These are phyloP conservation scores for Coleophora flavipennella DNA, from an alignment of 2,888 invertebrate species.

Conservation along the genomic window DNA sequence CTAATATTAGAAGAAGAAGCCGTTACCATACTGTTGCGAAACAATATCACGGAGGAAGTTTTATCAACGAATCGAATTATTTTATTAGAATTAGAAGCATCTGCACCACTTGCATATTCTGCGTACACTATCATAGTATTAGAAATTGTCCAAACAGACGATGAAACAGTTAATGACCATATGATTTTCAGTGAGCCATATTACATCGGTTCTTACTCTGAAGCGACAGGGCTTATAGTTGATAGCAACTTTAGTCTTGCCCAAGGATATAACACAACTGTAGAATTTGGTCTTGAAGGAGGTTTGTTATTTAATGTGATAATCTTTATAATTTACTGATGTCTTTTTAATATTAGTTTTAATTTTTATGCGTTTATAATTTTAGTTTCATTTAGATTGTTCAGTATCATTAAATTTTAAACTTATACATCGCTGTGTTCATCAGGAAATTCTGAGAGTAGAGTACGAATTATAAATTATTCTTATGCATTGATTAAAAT, in stretches of 20 bases:
- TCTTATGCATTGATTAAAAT: too few relatives aligned
- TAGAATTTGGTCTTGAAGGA: conserved; percentile 21
- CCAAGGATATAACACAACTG: conserved; percentile 18
- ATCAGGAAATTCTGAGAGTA: too few relatives aligned
- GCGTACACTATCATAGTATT: conserved; percentile 7
- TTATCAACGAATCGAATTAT: conserved; percentile 22
- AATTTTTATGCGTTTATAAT: too few relatives aligned
- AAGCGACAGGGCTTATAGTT: conserved; percentile 10
- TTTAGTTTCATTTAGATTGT: too few relatives aligned
- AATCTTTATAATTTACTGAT: too few relatives aligned
- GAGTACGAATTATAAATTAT: too few relatives aligned
- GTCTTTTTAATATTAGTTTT: too few relatives aligned
- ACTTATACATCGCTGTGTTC: too few relatives aligned
- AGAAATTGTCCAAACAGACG: neutral
- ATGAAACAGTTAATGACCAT: neutral
- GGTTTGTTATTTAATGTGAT: conserved; percentile 12
- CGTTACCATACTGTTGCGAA: conserved; percentile 14
- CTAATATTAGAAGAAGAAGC: conserved; percentile 8
- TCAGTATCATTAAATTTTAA: too few relatives aligned
- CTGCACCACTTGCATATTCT: conserved; percentile 19
- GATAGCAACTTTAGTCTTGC: conserved; percentile 13
- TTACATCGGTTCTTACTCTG: conserved; percentile 19
- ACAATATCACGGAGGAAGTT: conserved; percentile 18
- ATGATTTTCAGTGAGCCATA: conserved; percentile 4
- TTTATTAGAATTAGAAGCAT: conserved; percentile 23